Evolutionary conservation across 2,797 vertebrate species (phyloP), one percentile per base, ranked within the genome.

Genomic region (Decapterus maruadsi): DNA sequence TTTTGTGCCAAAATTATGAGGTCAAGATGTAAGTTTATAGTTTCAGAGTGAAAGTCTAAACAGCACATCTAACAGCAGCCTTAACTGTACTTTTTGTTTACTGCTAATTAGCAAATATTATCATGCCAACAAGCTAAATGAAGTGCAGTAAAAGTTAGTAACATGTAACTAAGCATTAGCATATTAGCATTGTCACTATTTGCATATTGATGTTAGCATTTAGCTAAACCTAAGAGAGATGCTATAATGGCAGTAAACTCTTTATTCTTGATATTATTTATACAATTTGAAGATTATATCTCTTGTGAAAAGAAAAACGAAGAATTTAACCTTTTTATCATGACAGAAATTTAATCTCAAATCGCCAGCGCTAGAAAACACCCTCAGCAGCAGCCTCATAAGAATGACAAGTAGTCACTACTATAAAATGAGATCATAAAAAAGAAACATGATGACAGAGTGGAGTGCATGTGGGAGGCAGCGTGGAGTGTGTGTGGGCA

Each of bases 401-500:
- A 53, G 34, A 65, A 72, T 16, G 54, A 73, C 38, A 76, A 67
- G 66, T 16, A 54, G 62, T 62, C 54, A 61, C 45, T 38, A 50
- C 17, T 8, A 59, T 82, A 61, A 85, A 87, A 84, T 29, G n/a
- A 83, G 57, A 78, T 78, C 62, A 78, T 75, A 58, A 78, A 77
- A 78, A 68, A 77, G 68, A 55, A 79, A 48, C 66, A 38, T 56
- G 71, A 70, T 60, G 71, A 74, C 60, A 69, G 58, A 62, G 72
- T 83, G 79, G 58, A 75, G 82, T 68, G 62, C 45, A 42, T 67
- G 89, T 88, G 84, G 82, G 88, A 77, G 72, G 80, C 45, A 54
- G 76, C 10, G 31, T 82, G 76, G 77, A 83, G 85, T 78, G 83
- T 65, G 62, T 67, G 87, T 88, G 69, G 87, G 91, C 71, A 58